These are phyloP conservation scores for Phymastichus coffea DNA, from an alignment of 1,140 invertebrate species.

Conservation along the genomic window DNA sequence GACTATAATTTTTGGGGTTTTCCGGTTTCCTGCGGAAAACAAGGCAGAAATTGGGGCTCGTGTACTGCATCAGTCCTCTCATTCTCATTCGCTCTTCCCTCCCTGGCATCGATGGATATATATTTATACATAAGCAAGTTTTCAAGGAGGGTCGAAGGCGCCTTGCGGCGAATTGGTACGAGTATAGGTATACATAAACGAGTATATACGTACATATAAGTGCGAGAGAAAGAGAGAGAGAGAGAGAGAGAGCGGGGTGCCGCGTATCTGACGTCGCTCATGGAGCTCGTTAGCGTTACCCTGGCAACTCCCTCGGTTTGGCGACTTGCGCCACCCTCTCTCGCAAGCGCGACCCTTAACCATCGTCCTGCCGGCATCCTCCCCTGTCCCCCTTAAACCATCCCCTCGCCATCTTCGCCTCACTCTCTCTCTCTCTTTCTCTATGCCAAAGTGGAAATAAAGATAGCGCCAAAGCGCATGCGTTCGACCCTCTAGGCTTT, in stretches of 20 bases:
- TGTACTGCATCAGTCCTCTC: not conserved
- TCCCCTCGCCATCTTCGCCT: not conserved
- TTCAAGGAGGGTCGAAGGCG: slow-evolving; percentile 31
- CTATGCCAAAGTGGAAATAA: slow-evolving; percentile 26
- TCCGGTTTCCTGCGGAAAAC: slow-evolving; percentile 19
- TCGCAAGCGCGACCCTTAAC: slow-evolving; percentile 29
- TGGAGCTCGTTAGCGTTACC: slow-evolving; percentile 57
- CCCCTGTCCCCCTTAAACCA: slow-evolving; percentile 27
- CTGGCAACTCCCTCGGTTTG: slow-evolving; percentile 51
- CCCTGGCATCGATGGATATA: too few species aligned
- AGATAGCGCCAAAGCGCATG: slow-evolving; percentile 21
- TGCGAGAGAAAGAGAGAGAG: too few species aligned
- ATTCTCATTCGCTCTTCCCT: too few species aligned
- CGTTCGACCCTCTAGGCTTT: slow-evolving; percentile 17
- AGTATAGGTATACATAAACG: not conserved
- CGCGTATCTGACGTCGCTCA: slow-evolving; percentile 57
- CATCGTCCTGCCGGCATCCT: slow-evolving; percentile 32
- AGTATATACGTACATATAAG: not conserved
- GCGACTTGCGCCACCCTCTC: slow-evolving; percentile 37
- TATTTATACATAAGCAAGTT: slow-evolving; percentile 49
- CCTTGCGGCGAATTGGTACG: too few species aligned
- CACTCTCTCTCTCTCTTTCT: not conserved
- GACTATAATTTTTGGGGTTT: slow-evolving; percentile 21
- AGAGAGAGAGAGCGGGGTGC: too few species aligned
- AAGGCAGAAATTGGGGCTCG: slow-evolving; percentile 5